phyloP scores from a whole-genome alignment of 2,113 vertebrate genomes.

The Antidorcas marsupialis region DNA sequence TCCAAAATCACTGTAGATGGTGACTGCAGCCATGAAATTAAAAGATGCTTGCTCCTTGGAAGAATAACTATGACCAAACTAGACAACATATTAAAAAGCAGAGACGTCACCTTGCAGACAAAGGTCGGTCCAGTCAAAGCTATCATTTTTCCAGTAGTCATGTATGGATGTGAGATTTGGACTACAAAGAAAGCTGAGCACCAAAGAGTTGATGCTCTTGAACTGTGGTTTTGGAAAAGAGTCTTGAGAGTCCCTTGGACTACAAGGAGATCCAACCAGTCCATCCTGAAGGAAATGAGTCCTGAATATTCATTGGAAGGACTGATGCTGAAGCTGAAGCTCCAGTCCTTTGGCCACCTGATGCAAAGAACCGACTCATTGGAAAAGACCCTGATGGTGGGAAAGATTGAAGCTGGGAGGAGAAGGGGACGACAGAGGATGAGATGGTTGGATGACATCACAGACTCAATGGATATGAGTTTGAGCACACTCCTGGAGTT shows the following conservation, averaged over 20 bases:
- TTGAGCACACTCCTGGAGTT: rapidly evolving
- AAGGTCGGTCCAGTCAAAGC: neutral
- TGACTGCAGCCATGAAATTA: neutral
- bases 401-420: neutral
- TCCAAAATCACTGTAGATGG: neutral
- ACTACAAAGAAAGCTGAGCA: neutral
- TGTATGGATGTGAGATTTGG: neutral
- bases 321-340: neutral
- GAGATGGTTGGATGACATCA: neutral
- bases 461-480: neutral
- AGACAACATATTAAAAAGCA: neutral
- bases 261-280: neutral
- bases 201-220: neutral
- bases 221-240: neutral
- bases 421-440: neutral
- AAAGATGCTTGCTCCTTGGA: neutral
- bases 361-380: neutral
- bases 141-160: neutral
- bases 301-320: neutral
- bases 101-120: neutral
- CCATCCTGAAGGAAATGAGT: neutral
- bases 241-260: neutral
- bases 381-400: neutral
- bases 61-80: neutral
- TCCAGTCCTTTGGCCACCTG: neutral